These are phyloP conservation scores for Mechanitis mazaeus DNA, from an alignment of 2,888 invertebrate genomes.

Conservation along the genomic window DNA sequence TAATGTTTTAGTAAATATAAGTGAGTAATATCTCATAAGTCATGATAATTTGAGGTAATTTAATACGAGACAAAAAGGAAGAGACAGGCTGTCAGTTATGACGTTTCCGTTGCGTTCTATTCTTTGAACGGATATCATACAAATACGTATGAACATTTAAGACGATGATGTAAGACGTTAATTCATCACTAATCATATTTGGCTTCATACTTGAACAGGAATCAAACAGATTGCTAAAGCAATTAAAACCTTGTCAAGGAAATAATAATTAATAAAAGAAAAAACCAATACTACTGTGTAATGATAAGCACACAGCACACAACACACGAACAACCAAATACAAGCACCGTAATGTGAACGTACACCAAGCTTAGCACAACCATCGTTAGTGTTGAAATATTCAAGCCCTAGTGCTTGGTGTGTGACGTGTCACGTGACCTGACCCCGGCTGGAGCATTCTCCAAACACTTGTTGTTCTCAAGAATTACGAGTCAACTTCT, in stretches of 20 bases:
- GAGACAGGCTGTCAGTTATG: conserved; percentile 18
- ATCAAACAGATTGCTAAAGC: too few relatives aligned
- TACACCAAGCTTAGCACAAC: neutral
- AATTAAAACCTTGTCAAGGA: too few relatives aligned
- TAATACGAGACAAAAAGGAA: conserved; percentile 17
- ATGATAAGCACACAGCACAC: neutral
- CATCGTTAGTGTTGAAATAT: conserved; percentile 6
- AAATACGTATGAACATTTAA: conserved; percentile 15
- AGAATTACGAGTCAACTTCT: too few relatives aligned
- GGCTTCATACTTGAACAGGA: too few relatives aligned
- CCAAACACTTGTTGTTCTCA: too few relatives aligned
- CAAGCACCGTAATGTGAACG: too few relatives aligned
- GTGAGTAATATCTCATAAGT: conserved; percentile 11
- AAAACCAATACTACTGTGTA: neutral
- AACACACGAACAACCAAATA: neutral
- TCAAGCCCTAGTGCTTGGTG: neutral
- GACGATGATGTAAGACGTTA: neutral
- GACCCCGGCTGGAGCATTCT: too few relatives aligned
- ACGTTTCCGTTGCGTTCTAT: conserved; percentile 21
- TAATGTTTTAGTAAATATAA: conserved; percentile 1
- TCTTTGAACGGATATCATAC: conserved; percentile 24
- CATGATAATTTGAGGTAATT: conserved; percentile 17
- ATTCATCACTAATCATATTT: too few relatives aligned
- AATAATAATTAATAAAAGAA: too few relatives aligned
- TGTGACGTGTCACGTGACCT: too few relatives aligned